phyloP scores from a whole-genome alignment of 2,113 vertebrate species.

The Orthochromis malagaraziensis region DNA sequence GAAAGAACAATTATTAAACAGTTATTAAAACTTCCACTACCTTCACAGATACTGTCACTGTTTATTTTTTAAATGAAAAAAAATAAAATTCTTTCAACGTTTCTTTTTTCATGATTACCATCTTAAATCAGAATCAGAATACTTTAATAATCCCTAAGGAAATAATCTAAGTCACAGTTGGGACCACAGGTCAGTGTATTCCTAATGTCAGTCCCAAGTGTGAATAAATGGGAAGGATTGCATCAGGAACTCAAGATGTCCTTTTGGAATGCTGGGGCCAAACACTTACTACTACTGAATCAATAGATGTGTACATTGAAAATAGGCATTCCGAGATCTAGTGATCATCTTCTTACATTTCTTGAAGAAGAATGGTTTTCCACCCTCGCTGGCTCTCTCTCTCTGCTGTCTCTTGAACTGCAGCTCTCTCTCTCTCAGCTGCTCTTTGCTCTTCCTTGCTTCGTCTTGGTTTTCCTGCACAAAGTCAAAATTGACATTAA shows the following conservation, averaged over 20 bases:
- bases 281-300: neutral
- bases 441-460: slow-evolving; percentile 65
- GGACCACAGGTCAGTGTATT: fast-evolving
- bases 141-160: neutral
- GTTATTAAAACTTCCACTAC: neutral
- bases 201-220: neutral
- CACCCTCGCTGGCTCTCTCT: slow-evolving; percentile 79
- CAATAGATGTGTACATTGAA: fast-evolving
- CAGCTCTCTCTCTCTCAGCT: slow-evolving; percentile 73
- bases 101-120: neutral
- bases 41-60: neutral
- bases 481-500: neutral
- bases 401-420: slow-evolving; percentile 74
- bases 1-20: neutral
- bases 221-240: neutral
- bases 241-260: neutral
- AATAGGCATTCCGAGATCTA: fast-evolving
- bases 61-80: fast-evolving
- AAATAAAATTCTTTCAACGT: fast-evolving
- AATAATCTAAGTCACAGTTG: neutral
- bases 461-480: slow-evolving; percentile 84
- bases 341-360: slow-evolving; percentile 72
- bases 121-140: neutral
- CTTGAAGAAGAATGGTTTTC: slow-evolving; percentile 86
- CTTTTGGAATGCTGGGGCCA: fast-evolving